These are phyloP conservation scores for Otolemur garnettii DNA, from an alignment of 2,113 vertebrate genomes.

Conservation along the genomic window DNA sequence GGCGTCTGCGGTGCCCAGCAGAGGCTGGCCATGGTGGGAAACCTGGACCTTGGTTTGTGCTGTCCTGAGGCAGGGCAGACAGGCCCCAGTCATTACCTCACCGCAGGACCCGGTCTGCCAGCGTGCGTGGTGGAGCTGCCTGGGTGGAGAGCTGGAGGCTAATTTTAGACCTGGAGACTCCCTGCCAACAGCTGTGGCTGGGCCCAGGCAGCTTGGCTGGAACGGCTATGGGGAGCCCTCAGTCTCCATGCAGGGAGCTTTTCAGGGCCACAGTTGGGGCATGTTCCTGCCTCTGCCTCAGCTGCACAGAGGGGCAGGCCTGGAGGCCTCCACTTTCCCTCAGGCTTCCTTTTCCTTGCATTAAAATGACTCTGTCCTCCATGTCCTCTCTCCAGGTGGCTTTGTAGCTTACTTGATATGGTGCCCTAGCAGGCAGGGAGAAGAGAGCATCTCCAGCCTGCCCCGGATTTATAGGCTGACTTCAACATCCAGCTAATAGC, in stretches of 20 bases:
- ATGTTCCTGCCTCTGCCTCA: not conserved
- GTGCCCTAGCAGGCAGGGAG: too few relatives aligned
- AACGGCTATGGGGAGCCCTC: conserved; percentile 26
- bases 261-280: not conserved
- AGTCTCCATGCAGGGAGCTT: not conserved
- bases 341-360: not conserved
- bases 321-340: not conserved
- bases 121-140: conserved; percentile 67
- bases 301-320: not conserved
- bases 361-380: not conserved
- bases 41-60: not conserved
- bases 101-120: conserved; percentile 76
- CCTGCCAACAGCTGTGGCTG: conserved; percentile 82
- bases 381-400: not conserved
- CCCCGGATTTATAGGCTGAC: not conserved
- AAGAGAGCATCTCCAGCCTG: not conserved
- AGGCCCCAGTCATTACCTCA: conserved; percentile 79
- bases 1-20: not conserved
- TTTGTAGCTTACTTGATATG: not conserved
- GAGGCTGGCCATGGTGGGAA: not conserved
- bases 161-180: conserved; percentile 87
- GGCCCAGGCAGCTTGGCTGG: conserved; percentile 70
- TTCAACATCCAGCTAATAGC: not conserved
- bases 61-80: conserved; percentile 62
- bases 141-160: conserved; percentile 85